Percentiles rank a stretch among this genome's conserved stretches.
phyloP scores from a whole-genome alignment of 2,888 invertebrate species.

The Flexamia atlantica region DNA sequence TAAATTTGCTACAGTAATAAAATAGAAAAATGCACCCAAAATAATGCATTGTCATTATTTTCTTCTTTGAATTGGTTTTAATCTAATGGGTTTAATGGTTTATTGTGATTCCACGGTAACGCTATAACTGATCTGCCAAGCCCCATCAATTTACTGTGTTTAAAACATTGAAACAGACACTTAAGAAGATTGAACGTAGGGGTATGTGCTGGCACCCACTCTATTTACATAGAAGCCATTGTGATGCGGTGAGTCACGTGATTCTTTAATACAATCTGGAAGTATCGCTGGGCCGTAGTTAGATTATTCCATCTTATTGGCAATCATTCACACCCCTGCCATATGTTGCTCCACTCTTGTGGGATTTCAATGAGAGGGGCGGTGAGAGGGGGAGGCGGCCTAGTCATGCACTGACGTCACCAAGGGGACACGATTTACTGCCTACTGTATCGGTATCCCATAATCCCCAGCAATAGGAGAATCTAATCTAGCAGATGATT shows the following conservation, averaged over 20 bases:
- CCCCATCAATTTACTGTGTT: not conserved
- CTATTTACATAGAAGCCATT: constrained; percentile 40
- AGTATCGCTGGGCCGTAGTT: constrained; percentile 52
- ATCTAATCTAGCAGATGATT: constrained; percentile 61
- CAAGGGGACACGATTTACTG: constrained; percentile 56
- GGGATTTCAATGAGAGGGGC: constrained; percentile 60
- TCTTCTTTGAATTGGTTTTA: too few species aligned
- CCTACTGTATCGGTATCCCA: constrained; percentile 61
- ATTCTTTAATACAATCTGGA: constrained; percentile 45
- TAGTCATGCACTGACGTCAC: constrained; percentile 61
- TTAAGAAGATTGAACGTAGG: constrained; percentile 24
- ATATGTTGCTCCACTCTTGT: constrained; percentile 65
- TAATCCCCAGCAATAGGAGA: constrained; percentile 59
- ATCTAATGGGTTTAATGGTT: too few species aligned
- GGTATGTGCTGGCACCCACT: constrained; percentile 9
- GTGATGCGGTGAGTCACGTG: constrained; percentile 48
- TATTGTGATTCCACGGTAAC: too few species aligned
- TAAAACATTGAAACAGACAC: constrained; percentile 17
- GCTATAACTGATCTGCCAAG: too few species aligned
- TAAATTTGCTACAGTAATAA: too few species aligned
- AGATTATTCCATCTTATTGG: constrained; percentile 65
- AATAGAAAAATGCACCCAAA: too few species aligned
- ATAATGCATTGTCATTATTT: too few species aligned
- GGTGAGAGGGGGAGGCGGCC: constrained; percentile 27
- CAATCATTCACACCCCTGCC: constrained; percentile 65